Evolutionary conservation across 2,113 vertebrate species (phyloP).

Genomic region (Cyphomyrus discorhynchus): DNA sequence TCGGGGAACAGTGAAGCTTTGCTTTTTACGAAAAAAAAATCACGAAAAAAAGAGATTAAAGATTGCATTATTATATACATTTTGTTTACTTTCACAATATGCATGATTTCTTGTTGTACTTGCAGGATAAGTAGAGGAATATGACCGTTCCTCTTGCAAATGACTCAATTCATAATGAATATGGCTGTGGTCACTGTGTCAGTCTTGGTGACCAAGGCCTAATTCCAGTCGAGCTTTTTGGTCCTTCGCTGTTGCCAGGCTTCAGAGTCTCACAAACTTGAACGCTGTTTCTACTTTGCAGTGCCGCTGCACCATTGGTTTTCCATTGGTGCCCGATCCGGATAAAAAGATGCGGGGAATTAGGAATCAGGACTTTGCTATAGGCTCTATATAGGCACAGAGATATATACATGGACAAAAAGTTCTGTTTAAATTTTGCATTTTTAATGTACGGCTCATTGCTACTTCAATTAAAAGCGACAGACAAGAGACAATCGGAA

Average conservation of each 20-base stretch:
- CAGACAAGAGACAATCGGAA: neutral
- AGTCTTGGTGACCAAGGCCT: neutral
- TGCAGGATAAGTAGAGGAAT: neutral
- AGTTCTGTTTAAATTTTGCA: neutral
- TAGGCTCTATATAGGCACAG: neutral
- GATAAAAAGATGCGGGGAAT: conserved; percentile 27
- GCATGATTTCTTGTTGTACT: neutral
- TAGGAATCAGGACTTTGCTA: neutral
- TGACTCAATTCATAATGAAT: neutral
- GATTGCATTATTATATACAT: neutral
- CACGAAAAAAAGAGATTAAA: neutral
- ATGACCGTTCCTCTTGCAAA: neutral
- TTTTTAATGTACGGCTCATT: neutral
- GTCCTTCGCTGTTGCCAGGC: neutral
- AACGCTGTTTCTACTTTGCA: conserved; percentile 31
- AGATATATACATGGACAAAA: neutral
- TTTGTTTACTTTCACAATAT: neutral
- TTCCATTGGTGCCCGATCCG: conserved; percentile 28
- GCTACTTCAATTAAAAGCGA: neutral
- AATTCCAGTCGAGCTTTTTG: neutral
- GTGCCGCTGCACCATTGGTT: conserved; percentile 21
- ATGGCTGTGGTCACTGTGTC: neutral
- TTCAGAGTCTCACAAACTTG: neutral
- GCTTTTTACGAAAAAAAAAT: neutral
- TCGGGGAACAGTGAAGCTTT: neutral